Evolutionary conservation across 2,797 vertebrate species (phyloP).

Genomic region (Poeciliopsis paucimaculata): DNA sequence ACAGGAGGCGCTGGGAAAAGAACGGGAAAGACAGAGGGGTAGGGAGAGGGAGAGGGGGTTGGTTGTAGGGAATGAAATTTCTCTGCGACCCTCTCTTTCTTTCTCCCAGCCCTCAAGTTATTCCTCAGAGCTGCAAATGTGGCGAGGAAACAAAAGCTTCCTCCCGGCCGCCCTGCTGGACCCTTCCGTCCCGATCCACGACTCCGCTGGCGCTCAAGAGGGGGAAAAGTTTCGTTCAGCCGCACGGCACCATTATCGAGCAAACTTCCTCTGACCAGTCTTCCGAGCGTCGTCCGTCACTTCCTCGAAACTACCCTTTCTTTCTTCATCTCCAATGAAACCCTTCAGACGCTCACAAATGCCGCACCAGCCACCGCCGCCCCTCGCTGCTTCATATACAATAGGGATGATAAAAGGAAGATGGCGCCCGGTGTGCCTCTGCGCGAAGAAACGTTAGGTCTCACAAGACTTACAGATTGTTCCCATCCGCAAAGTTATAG

Average conservation of each 20-base stretch:
- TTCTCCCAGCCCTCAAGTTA: constrained; percentile 50
- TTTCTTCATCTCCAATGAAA: constrained; percentile 65
- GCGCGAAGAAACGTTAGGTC: too few species aligned
- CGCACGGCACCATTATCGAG: constrained; percentile 61
- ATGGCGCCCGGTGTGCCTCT: constrained; percentile 33
- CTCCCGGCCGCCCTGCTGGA: constrained; percentile 40
- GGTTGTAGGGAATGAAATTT: constrained; percentile 60
- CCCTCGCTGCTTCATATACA: constrained; percentile 10
- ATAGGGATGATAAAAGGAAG: constrained; percentile 52
- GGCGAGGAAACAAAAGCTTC: constrained; percentile 49
- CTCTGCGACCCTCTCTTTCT: constrained; percentile 49
- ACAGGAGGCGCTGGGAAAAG: constrained; percentile 63
- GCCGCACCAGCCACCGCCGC: constrained; percentile 39
- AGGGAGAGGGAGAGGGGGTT: constrained; percentile 24
- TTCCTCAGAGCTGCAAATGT: constrained; percentile 34
- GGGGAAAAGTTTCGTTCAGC: constrained; percentile 74
- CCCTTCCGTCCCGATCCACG: constrained; percentile 57
- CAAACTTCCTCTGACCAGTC: constrained; percentile 83
- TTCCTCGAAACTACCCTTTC: constrained; percentile 79
- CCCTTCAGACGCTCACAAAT: constrained; percentile 26
- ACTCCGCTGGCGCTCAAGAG: constrained; percentile 49
- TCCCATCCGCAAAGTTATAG: constrained; percentile 17
- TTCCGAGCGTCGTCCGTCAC: constrained; percentile 74
- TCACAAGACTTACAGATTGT: too few species aligned
- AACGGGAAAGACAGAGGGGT: constrained; percentile 14